phyloP scores from a whole-genome alignment of 2,797 vertebrate genomes.

The Apogon talboti region DNA sequence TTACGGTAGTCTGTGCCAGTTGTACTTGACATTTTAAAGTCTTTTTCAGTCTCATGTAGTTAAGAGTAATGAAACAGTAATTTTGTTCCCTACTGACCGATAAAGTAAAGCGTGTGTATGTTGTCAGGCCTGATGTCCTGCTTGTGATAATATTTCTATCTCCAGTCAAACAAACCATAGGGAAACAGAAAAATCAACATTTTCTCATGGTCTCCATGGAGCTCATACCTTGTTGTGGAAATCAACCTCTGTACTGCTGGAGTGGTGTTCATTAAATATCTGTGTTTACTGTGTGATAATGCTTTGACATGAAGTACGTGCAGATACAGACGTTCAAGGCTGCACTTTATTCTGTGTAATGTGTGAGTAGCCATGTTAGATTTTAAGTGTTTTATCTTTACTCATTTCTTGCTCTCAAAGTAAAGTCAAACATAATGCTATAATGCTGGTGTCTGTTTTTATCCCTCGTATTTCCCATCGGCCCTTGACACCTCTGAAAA shows the following conservation, averaged over 20 bases:
- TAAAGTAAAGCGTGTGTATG: constrained; percentile 28
- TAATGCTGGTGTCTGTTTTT: constrained; percentile 18
- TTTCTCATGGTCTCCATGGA: constrained; percentile 63
- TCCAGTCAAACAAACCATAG: constrained; percentile 38
- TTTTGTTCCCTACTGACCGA: constrained; percentile 24
- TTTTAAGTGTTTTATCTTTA: constrained; percentile 38
- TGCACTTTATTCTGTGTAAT: constrained; percentile 13
- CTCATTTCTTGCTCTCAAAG: constrained; percentile 31
- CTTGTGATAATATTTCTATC: constrained; percentile 48
- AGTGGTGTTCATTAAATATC: constrained; percentile 55
- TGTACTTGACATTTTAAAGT: constrained; percentile 8
- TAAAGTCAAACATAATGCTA: constrained; percentile 34
- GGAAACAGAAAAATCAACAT: constrained; percentile 62
- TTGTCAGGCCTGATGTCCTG: constrained; percentile 47
- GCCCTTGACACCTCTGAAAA: constrained; percentile 13
- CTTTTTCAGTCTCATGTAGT: constrained; percentile 9
- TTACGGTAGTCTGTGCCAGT: background rate
- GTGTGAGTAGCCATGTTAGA: constrained; percentile 22
- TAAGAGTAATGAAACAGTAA: constrained; percentile 18
- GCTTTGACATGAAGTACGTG: constrained; percentile 26
- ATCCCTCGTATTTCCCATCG: constrained; percentile 31
- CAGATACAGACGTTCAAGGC: constrained; percentile 36
- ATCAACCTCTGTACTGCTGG: constrained; percentile 42
- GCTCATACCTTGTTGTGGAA: constrained; percentile 63
- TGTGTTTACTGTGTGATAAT: constrained; percentile 67